Base-by-base conservation (phyloP, 2,888 invertebrate species). In the Xylota sylvarum region DNA sequence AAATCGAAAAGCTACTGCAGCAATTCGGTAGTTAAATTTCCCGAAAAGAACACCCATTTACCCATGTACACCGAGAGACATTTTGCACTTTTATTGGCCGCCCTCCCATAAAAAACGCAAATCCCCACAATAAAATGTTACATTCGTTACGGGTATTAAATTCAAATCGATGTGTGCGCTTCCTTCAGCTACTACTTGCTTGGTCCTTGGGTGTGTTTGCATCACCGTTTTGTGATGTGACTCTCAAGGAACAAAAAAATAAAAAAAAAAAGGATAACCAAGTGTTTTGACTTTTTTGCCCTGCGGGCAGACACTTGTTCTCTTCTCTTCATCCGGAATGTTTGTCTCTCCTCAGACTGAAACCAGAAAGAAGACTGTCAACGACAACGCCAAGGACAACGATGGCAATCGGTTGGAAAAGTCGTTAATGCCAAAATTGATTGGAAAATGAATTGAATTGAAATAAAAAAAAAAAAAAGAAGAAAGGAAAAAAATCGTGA, bases 401-500 rank as follows among this genome's bases (percentile, higher is more conserved):
- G 88, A 84, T 84, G 88, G 88, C 83, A 88, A 87, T 87, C 64
- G 79, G n/a, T 79, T 64, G 74, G 86, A 84, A 62, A 73, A 80
- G 70, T 85, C 84, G 83, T 62, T 81, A 60, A 85, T 74, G 74
- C 74, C 77, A 76, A 85, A 81, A 81, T 85, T 85, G 85, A 85
- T 85, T 81, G 85, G 85, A 85, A 84, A 84, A 84, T 79, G 84
- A 84, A 85, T 81, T 81, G 80, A 85, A 85, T 85, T 81, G 85
- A 85, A 85, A 85, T 67, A 76, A 81, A 76, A 77, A 77, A 65
- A 72, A 67, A 70, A 77, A 65, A 65, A 48, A n/a, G 35, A 50
- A 70, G 72, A 65, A 65, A 48, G 9, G 35, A 50, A 77, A 70
- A 88, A 76, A 62, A 69, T 56, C 62, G 58, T 40, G 48, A 84